phyloP scores from a whole-genome alignment of 1,140 invertebrate species.

The Teleogryllus occipitalis region DNA sequence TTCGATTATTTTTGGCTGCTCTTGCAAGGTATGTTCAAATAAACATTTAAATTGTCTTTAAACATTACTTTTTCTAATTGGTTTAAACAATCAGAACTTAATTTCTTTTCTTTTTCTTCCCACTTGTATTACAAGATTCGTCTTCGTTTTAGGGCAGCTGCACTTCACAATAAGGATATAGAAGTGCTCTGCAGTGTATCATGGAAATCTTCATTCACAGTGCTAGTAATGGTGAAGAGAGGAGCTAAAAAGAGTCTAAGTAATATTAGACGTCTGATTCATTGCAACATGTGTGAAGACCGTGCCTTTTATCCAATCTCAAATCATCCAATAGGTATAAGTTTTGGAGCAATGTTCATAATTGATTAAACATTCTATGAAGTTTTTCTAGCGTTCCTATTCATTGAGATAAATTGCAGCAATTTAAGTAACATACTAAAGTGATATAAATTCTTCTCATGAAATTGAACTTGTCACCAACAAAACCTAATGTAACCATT shows the following conservation, averaged over 20 bases:
- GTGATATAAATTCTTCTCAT: background rate
- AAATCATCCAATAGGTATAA: conserved; percentile 10
- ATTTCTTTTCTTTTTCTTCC: too few species aligned
- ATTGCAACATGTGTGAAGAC: conserved; percentile 38
- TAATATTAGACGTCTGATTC: conserved; percentile 30
- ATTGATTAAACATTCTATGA: too few species aligned
- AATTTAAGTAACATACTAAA: background rate
- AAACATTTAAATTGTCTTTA: background rate
- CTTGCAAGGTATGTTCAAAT: conserved; percentile 31
- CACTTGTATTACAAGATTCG: too few species aligned
- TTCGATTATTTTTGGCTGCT: conserved; percentile 32
- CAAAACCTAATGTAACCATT: background rate
- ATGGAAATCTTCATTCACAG: conserved; percentile 32
- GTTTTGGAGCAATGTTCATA: background rate
- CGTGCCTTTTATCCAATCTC: conserved; percentile 31
- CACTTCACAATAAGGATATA: conserved; percentile 35
- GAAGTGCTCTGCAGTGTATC: conserved; percentile 30
- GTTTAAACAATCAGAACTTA: too few species aligned
- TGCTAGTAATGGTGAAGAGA: conserved; percentile 30
- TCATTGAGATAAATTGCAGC: too few species aligned
- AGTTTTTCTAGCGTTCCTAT: too few species aligned
- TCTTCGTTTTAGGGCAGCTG: conserved; percentile 30
- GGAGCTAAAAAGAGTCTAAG: conserved; percentile 32
- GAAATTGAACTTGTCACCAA: background rate
- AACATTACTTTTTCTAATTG: too few species aligned